phyloP scores from a whole-genome alignment of 2,113 vertebrate species.

The Orthochromis malagaraziensis region DNA sequence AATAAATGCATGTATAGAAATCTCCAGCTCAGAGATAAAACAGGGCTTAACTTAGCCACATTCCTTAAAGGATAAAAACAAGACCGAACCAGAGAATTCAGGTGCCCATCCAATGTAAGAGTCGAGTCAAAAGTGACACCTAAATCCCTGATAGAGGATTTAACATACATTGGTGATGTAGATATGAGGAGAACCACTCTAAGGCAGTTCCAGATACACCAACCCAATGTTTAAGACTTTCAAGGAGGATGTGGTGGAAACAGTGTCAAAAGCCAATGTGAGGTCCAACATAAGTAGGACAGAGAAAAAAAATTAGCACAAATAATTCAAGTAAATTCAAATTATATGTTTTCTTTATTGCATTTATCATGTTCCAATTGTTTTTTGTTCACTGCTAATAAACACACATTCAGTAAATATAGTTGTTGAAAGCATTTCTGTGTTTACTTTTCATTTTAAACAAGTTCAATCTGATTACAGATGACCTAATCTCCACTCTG shows the following conservation, averaged over 20 bases:
- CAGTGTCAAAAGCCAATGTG: fast-evolving
- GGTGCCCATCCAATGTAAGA: fast-evolving
- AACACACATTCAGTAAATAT: neutral
- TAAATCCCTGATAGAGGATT: neutral
- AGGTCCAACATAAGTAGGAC: neutral
- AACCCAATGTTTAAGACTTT: neutral
- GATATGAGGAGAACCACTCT: fast-evolving
- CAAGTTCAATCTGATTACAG: fast-evolving
- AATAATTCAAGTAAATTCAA: neutral
- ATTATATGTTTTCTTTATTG: fast-evolving
- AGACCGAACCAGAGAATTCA: neutral
- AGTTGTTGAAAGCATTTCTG: neutral
- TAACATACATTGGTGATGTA: fast-evolving
- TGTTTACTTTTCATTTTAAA: neutral
- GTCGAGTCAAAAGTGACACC: neutral
- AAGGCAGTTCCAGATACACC: neutral
- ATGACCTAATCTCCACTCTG: neutral
- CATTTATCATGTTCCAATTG: neutral
- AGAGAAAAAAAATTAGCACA: neutral
- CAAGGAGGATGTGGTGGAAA: neutral
- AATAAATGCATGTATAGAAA: neutral
- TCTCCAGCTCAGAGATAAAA: neutral
- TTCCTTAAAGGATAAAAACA: neutral
- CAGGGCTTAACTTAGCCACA: neutral
- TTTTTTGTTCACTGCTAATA: neutral